phyloP scores from a whole-genome alignment of 2,113 vertebrate species.

The Notechis scutatus region DNA sequence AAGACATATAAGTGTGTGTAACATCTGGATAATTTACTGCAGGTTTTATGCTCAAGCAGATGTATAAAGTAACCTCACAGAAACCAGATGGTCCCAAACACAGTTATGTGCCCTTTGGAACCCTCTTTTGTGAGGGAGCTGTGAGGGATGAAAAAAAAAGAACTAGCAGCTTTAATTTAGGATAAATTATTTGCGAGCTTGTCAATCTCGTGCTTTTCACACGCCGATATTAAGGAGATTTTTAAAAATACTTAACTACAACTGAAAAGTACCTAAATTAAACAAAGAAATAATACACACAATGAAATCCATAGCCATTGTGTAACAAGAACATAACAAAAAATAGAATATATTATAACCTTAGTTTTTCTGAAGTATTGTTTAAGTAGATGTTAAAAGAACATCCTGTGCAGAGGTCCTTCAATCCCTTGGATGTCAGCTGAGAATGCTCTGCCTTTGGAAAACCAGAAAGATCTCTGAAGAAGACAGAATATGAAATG shows the following conservation, averaged over 20 bases:
- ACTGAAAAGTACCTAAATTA: background rate
- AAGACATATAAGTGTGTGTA: accelerated
- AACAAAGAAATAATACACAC: background rate
- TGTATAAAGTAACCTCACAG: background rate
- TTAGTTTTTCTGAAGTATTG: background rate
- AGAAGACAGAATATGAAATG: background rate
- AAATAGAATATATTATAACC: background rate
- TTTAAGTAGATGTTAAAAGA: background rate
- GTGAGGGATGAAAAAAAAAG: background rate
- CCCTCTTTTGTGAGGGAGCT: background rate
- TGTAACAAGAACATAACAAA: background rate
- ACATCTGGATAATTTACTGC: background rate
- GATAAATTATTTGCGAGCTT: background rate
- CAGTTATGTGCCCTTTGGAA: background rate
- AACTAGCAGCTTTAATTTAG: background rate
- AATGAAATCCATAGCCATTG: background rate
- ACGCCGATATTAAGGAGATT: background rate
- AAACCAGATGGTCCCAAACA: accelerated
- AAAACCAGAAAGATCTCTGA: background rate
- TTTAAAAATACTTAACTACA: background rate
- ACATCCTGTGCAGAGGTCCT: background rate
- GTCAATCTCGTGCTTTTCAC: background rate
- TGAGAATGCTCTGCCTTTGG: background rate
- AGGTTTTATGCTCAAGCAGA: background rate
- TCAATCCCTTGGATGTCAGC: background rate